Conservation (phyloP, 2,797 vertebrate genomes). For the Coranthus polyacanthus region DNA sequence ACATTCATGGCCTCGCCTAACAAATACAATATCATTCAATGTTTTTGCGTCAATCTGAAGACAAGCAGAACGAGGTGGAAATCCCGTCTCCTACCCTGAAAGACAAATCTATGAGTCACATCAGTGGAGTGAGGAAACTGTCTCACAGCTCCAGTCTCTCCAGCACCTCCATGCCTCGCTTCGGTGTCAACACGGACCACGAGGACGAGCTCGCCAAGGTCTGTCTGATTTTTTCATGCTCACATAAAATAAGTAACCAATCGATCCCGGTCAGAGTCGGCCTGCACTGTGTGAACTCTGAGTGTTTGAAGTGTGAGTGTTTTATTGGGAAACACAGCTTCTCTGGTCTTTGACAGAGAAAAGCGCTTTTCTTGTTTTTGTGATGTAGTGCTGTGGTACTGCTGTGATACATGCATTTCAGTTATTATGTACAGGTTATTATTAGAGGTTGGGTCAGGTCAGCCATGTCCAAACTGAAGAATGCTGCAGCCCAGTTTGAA, state of each 20-base stretch:
- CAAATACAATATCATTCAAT: neutral
- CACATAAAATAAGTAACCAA: slow-evolving; percentile 15
- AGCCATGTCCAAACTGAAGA: too few relatives aligned
- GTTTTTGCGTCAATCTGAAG: slow-evolving; percentile 42
- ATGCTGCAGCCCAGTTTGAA: too few relatives aligned
- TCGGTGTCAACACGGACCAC: slow-evolving; percentile 89
- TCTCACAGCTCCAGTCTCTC: slow-evolving; percentile 86
- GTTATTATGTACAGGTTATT: too few relatives aligned
- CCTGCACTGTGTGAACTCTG: neutral
- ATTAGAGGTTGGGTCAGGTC: too few relatives aligned
- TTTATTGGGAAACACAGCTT: neutral
- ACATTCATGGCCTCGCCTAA: neutral
- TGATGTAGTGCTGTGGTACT: too few relatives aligned
- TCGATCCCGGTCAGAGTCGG: slow-evolving; percentile 13
- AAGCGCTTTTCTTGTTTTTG: too few relatives aligned
- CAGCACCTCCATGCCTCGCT: slow-evolving; percentile 86
- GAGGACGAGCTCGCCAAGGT: slow-evolving; percentile 90
- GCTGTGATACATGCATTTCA: too few relatives aligned
- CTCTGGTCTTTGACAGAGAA: too few relatives aligned
- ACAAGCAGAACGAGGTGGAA: slow-evolving; percentile 90
- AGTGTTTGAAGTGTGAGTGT: too few relatives aligned
- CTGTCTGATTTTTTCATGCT: slow-evolving; percentile 26
- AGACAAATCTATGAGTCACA: slow-evolving; percentile 90
- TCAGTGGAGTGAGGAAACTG: slow-evolving; percentile 89
- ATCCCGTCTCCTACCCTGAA: slow-evolving; percentile 88